Evolutionary conservation across 2,113 vertebrate genomes (phyloP), one percentile per base, ranked within the genome.

Genomic region (Sinocyclocheilus anshuiensis): DNA sequence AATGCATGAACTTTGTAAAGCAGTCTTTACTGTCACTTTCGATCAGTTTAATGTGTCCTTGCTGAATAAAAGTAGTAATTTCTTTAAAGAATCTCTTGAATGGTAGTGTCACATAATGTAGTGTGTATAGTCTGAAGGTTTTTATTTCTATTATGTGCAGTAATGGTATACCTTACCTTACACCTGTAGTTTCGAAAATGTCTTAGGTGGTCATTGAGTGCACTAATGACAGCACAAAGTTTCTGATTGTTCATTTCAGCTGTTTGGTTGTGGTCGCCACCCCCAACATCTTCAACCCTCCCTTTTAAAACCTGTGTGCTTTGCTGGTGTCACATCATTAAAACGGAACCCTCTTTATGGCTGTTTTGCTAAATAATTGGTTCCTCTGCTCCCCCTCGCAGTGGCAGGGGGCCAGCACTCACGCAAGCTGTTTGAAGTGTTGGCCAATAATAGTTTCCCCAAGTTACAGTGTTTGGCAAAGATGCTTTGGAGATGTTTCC

Each of bases 321-420:
- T 86, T 84, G 76, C 83, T 77, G 72, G 87, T 90, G 78, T 86
- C 82, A 83, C 78, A 86, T 91, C 90, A 90, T 89, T 90, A 90
- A 82, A 87, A 84, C 71, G 36, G 22, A 81, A 55, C 45, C 20
- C 57, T 89, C 81, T 90, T 89, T 88, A 91, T 84, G 81, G 84
- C 84, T 91, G 91, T 89, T 89, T 90, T 88, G 84, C 87, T 90
- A 89, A 89, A 91, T 91, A 91, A 91, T 91, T 89, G 86, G 86
- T 87, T 92, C 89, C 86, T 89, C 85, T 86, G 88, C 81, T 87
- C 86, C 86, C 61, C 55, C 33, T 65, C 6, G 39, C 39, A 65
- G 77, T 90, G 89, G 90, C 87, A 83, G 63, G 39, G 72, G 87
- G 83, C 89, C 89, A 89, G 89, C 36, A 39, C 77, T 87, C 78